Conservation (phyloP, 2,888 invertebrate genomes). For the Zelleria hepariella region DNA sequence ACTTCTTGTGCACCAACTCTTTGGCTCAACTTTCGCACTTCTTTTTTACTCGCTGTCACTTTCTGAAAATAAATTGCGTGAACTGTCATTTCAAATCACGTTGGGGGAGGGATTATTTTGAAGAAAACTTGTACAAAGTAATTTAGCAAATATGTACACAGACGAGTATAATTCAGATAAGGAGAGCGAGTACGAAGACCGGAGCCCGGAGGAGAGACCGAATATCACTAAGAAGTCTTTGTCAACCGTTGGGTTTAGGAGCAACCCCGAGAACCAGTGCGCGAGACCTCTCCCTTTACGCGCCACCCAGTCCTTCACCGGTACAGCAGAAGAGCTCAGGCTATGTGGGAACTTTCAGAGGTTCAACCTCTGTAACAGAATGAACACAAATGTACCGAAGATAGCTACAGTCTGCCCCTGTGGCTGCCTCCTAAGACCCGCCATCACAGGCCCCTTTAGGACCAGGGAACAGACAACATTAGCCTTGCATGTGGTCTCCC, state of each 20-base stretch:
- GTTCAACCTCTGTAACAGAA: conserved; percentile 44
- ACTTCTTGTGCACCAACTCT: not conserved
- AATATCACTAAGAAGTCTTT: conserved; percentile 56
- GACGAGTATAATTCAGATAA: conserved; percentile 58
- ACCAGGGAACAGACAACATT: conserved; percentile 56
- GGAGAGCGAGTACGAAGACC: conserved; percentile 54
- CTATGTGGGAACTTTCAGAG: conserved; percentile 49
- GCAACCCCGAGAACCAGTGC: conserved; percentile 42
- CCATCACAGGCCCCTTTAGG: conserved; percentile 45
- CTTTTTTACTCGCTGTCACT: not conserved
- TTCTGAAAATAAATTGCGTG: not conserved
- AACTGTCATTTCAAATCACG: not conserved
- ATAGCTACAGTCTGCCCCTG: conserved; percentile 52
- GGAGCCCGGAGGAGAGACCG: conserved; percentile 43
- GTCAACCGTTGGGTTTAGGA: conserved; percentile 55
- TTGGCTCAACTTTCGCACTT: not conserved
- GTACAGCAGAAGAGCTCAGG: conserved; percentile 51
- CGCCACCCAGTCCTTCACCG: conserved; percentile 60
- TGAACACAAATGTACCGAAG: conserved; percentile 40
- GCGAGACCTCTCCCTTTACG: conserved; percentile 49
- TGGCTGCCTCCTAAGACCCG: conserved; percentile 50
- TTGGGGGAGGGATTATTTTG: not conserved
- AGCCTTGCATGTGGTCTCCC: conserved; percentile 59
- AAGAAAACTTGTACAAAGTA: not conserved
- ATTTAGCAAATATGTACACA: conserved; percentile 44